Evolutionary conservation across 1,140 invertebrate species (phyloP).

Genomic region (Hyles vespertilio): DNA sequence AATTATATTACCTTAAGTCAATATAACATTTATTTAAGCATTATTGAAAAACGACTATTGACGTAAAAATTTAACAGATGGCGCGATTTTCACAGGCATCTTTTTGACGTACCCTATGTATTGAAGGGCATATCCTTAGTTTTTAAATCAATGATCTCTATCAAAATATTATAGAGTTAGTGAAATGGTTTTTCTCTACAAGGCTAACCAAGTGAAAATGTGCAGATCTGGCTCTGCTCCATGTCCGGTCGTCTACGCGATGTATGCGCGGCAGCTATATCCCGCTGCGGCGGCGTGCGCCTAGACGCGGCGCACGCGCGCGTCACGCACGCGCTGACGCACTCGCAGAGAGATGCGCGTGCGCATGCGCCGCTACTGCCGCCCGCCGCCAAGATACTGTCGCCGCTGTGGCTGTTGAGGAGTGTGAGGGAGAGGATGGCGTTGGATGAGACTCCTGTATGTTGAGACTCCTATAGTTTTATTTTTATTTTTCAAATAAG

Average conservation of each 20-base stretch:
- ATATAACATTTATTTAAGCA: too few relatives aligned
- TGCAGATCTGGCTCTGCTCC: slow-evolving; percentile 58
- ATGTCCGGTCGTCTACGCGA: slow-evolving; percentile 76
- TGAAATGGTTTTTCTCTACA: too few relatives aligned
- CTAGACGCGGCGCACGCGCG: slow-evolving; percentile 84
- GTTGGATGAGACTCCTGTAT: slow-evolving; percentile 44
- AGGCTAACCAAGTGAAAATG: too few relatives aligned
- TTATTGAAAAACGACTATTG: too few relatives aligned
- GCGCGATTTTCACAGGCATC: too few relatives aligned
- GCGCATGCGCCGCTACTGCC: slow-evolving; percentile 76
- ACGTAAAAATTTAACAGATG: too few relatives aligned
- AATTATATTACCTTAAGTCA: too few relatives aligned
- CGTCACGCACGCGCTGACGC: slow-evolving; percentile 83
- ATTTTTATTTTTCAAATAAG: too few relatives aligned
- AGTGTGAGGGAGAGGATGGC: slow-evolving; percentile 78
- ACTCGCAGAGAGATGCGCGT: slow-evolving; percentile 17
- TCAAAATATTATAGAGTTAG: too few relatives aligned
- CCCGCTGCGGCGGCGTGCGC: slow-evolving; percentile 87
- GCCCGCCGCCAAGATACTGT: slow-evolving; percentile 81
- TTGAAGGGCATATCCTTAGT: too few relatives aligned
- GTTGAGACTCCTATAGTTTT: not conserved
- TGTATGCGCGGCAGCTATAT: slow-evolving; percentile 86
- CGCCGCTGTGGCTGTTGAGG: slow-evolving; percentile 83
- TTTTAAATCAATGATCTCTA: too few relatives aligned
- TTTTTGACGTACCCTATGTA: too few relatives aligned